Evolutionary conservation across 2,113 vertebrate genomes (phyloP).

Genomic region (Petrocephalus zakoni): DNA sequence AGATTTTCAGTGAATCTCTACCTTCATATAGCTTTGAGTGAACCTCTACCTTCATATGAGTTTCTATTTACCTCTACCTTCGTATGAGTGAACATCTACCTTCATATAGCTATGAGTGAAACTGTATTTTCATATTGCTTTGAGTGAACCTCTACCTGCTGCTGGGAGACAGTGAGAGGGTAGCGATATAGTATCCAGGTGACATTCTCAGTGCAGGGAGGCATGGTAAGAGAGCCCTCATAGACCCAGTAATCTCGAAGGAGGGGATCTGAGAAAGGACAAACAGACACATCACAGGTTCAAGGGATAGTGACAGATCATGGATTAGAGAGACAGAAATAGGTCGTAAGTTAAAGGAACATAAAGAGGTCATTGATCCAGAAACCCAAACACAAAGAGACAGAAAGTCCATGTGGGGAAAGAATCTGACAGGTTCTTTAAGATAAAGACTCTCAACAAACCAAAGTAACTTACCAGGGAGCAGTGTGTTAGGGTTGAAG

Average conservation of each 20-base stretch:
- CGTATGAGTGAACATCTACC: too few relatives aligned
- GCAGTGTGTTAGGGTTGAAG: constrained; percentile 94
- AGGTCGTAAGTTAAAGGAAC: background rate
- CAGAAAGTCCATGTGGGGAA: background rate
- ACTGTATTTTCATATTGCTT: constrained; percentile 66
- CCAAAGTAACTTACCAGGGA: constrained; percentile 74
- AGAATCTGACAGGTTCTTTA: background rate
- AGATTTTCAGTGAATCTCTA: too few relatives aligned
- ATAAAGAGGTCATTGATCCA: background rate
- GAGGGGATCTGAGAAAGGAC: constrained; percentile 71
- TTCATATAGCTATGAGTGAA: background rate
- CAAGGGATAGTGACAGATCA: background rate
- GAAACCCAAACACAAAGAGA: background rate
- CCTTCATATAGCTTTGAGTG: background rate
- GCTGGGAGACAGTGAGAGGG: constrained; percentile 91
- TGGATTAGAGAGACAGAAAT: background rate
- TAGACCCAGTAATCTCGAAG: constrained; percentile 98
- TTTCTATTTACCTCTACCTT: too few relatives aligned
- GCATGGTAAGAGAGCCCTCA: constrained; percentile 92
- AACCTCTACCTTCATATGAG: background rate
- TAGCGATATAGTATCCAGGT: constrained; percentile 96
- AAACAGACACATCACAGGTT: background rate
- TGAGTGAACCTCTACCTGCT: constrained; percentile 70
- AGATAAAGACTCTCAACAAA: background rate
- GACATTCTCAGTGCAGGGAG: constrained; percentile 90